Percentiles rank a stretch among this genome's conserved stretches.
phyloP scores from a whole-genome alignment of 1,140 invertebrate genomes.

The Globodera rostochiensis region DNA sequence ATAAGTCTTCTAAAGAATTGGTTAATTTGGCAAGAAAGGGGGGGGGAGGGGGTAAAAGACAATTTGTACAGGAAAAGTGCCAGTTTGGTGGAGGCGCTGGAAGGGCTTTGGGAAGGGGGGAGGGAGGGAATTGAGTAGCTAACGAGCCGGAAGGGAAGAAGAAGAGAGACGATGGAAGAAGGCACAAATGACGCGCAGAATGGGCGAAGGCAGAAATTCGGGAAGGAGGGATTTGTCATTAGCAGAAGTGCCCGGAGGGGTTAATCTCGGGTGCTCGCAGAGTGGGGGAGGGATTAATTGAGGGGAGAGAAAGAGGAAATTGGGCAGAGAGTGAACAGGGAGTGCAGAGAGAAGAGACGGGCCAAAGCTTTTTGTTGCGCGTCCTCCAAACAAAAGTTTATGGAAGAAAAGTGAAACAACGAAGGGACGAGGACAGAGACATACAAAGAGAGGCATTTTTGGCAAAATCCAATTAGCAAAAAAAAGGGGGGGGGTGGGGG shows the following conservation, averaged over 20 bases:
- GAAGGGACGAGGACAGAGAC: not conserved
- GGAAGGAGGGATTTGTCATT: not conserved
- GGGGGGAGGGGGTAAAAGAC: not conserved
- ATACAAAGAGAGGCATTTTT: not conserved
- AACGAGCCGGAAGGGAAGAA: not conserved
- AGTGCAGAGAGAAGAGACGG: not conserved
- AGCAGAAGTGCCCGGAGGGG: not conserved
- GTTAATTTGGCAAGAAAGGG: not conserved
- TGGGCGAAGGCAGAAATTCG: constrained; percentile 1
- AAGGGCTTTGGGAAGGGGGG: no score
- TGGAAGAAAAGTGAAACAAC: not conserved
- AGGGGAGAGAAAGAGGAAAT: not conserved
- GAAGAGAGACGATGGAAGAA: not conserved
- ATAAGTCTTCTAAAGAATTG: not conserved
- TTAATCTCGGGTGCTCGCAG: not conserved
- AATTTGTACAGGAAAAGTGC: constrained; percentile 7
- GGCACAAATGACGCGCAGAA: constrained; percentile 4
- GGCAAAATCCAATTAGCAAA: constrained; percentile 8
- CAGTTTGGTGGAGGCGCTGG: not conserved
- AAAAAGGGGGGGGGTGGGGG: not conserved
- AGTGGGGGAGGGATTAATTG: not conserved
- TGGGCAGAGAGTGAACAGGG: not conserved
- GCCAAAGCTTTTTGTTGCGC: not conserved
- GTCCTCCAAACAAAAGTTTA: not conserved
- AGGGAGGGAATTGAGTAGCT: not conserved